These are phyloP conservation scores for Cheumatopsyche charites DNA, from an alignment of 1,140 invertebrate species.

Conservation along the genomic window DNA sequence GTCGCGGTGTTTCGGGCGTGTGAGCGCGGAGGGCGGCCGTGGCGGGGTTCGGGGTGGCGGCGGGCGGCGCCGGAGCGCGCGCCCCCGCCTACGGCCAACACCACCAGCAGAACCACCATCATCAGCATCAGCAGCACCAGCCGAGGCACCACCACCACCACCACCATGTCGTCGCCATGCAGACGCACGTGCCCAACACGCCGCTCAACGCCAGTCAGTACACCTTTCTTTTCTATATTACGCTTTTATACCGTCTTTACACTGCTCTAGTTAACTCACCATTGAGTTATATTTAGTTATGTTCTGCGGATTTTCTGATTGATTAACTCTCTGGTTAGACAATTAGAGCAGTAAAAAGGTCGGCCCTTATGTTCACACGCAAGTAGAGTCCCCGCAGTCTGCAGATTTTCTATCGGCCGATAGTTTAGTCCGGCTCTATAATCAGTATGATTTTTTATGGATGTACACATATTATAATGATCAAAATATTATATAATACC, in stretches of 20 bases:
- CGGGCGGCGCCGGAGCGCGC: slow-evolving; percentile 50
- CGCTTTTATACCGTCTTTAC: background rate
- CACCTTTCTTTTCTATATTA: background rate
- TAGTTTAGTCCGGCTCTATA: too few species aligned
- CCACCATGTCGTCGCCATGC: slow-evolving; percentile 53
- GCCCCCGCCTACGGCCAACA: slow-evolving; percentile 51
- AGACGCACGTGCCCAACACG: slow-evolving; percentile 56
- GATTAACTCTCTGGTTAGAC: too few species aligned
- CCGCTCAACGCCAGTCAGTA: slow-evolving; percentile 61
- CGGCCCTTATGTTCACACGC: too few species aligned
- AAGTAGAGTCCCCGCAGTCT: too few species aligned
- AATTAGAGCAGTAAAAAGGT: too few species aligned
- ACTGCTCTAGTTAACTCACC: too few species aligned
- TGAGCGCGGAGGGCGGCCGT: slow-evolving; percentile 9
- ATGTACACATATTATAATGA: too few species aligned
- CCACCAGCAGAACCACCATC: slow-evolving; percentile 51
- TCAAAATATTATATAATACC: too few species aligned
- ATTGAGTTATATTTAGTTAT: too few species aligned
- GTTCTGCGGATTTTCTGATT: too few species aligned
- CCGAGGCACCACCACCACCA: slow-evolving; percentile 37
- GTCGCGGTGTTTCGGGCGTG: slow-evolving; percentile 15
- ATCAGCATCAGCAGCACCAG: slow-evolving; percentile 39
- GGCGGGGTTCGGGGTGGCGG: slow-evolving; percentile 42
- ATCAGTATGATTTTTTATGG: too few species aligned
- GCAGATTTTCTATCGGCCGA: too few species aligned